Evolutionary conservation across 2,113 vertebrate genomes (phyloP), one percentile per base, ranked within the genome.

Genomic region (Perca fluviatilis): DNA sequence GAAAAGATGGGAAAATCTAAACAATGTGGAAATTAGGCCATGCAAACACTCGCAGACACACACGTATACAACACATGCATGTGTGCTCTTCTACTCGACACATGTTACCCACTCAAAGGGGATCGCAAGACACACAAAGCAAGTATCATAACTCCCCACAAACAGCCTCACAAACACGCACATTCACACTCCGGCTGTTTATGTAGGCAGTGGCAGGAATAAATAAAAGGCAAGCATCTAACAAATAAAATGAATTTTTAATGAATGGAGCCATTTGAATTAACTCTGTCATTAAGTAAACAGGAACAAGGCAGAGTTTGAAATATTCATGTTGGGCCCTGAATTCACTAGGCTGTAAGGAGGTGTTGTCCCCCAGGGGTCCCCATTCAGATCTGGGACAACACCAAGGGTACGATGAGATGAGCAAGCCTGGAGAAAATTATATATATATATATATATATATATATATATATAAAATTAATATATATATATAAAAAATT

Each of bases 191-290:
- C 60, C 0, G 46, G 46, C 72, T 89, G 74, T 91, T 87, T 87
- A 78, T 56, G 82, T 33, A 88, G 19, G 62, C 83, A 83, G 64
- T 57, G 57, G 63, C 54, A 74, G 77, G 72, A 89, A 88, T 88
- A 86, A 88, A 91, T 82, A 88, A 92, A 85, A 87, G 58, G 58
- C 85, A 74, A 86, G 82, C 66, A 89, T 89, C 89, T 87, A 92
- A 93, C 89, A 94, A 93, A 95, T 94, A 89, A 93, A 91, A 94
- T 93, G 77, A 74, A 92, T 92, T 87, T 94, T 95, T 94, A 93
- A 95, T 95, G 89, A 91, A 80, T 83, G 80, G 79, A 78, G 75
- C 81, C 69, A 85, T 92, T 87, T 86, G 78, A 95, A 95, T 93
- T 90, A 94, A 90, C 79, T 65, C 80, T 61, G 89, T 91, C 90